phyloP scores from a whole-genome alignment of 2,113 vertebrate species.

The Marmota monax region DNA sequence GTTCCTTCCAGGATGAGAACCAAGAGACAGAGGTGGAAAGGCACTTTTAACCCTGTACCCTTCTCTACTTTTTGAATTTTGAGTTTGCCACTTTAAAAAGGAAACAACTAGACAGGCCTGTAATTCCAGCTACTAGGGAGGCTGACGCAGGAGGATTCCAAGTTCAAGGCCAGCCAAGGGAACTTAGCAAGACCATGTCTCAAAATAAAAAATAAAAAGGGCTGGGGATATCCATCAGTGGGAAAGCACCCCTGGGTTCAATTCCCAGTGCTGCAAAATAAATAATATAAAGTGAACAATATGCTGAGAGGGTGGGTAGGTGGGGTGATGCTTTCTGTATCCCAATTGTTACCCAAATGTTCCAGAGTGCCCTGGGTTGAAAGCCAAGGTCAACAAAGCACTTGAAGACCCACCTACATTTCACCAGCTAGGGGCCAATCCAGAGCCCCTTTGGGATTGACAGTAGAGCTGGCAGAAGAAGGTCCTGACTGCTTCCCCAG shows the following conservation, averaged over 20 bases:
- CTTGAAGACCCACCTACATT: background rate
- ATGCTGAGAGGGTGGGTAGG: no score
- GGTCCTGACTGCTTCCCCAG: background rate
- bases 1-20: background rate
- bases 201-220: background rate
- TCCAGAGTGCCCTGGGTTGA: background rate
- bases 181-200: background rate
- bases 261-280: background rate
- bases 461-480: background rate
- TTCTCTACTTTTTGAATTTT: constrained; percentile 13
- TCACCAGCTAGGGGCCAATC: background rate
- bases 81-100: background rate
- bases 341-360: background rate
- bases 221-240: background rate
- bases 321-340: background rate
- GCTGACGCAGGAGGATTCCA: background rate
- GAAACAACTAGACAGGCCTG: background rate
- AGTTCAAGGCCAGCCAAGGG: background rate
- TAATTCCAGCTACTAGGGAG: background rate
- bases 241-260: background rate
- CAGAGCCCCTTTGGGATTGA: background rate
- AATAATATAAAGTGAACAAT: no score
- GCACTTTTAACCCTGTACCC: background rate
- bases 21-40: background rate
- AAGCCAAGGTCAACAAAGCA: background rate